Base-by-base conservation (phyloP, 2,888 invertebrate species). In the Celastrina argiolus region DNA sequence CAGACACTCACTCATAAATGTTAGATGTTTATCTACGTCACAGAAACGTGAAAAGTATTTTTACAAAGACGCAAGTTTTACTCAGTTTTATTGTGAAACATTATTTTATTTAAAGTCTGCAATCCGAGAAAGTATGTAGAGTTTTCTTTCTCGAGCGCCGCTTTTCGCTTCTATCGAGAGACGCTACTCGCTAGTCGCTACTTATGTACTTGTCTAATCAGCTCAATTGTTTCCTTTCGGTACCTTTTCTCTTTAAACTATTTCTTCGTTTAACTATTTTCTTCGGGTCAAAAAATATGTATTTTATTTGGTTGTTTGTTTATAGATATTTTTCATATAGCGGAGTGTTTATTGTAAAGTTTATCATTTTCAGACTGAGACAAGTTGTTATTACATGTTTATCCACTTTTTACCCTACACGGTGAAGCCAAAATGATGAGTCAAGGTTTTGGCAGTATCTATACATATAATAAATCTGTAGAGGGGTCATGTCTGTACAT, bases 161-260 rank as follows among this genome's bases (percentile, higher is more conserved):
- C 51, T 51, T 51, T 51, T 22, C 22, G 51, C 51, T 36, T 7
- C 36, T 51, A 51, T 51, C 51, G 26, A 51, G 51, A 51, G 51
- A 14, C 22, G 51, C 51, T 51, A 51, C 51, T 45, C n/a, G n/a
- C n/a, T n/a, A n/a, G n/a, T n/a, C n/a, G n/a, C n/a, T n/a, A n/a
- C n/a, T n/a, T n/a, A n/a, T n/a, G n/a, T 45, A 45, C 18, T 51
- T 22, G 51, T 51, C 51, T 51, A 51, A 51, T 51, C 51, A 51
- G 51, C 51, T 51, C 51, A 22, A 51, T 51, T 51, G 26, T 22
- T 51, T 4, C 51, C 51, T 51, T 51, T 51, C 51, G 26, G 12
- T 26, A 22, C 51, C 51, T 51, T 12, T 51, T 51, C 51, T 26
- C 22, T 4, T 51, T 51, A 12, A 51, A 26, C 51, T 26, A 22